Evolutionary conservation across 2,113 vertebrate species (phyloP), one percentile per base, ranked within the genome.

Genomic region (Polypterus senegalus): DNA sequence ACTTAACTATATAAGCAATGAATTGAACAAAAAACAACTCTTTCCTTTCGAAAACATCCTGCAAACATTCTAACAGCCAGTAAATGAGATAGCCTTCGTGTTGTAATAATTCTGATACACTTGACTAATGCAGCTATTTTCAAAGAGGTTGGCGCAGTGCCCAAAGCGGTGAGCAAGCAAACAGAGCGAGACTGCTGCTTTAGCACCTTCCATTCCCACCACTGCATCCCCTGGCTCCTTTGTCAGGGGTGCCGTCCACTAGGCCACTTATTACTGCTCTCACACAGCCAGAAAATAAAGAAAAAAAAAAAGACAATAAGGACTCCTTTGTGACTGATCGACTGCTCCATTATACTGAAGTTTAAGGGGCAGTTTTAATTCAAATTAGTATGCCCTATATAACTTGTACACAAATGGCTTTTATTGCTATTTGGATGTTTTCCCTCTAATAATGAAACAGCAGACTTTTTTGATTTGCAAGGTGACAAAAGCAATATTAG

Each of bases 401-500:
- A 84, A 85, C 85, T 82, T 86, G 85, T 88, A 85, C 87, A 88
- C 83, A 87, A 88, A 88, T 89, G 82, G 85, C 83, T 89, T 48
- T 90, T 88, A 86, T 85, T 87, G 83, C 83, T 89, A 88, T 87
- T 89, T 87, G 82, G 83, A 87, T 89, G 85, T 89, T 88, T 88
- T 88, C 83, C 83, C 87, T 88, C 88, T 87, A 89, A 85, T 88
- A 90, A 90, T 83, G 83, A 83, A 86, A 88, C 81, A 87, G 88
- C 86, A 88, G 9, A 4, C 48, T 59, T 7, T 58, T 89, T 88
- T 88, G 86, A 86, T 89, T 90, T 89, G 89, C 86, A 89, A 89
- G 86, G 87, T 88, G 87, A 88, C 86, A 89, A 85, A 88, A 81
- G 87, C 87, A 89, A 88, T 89, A 89, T 89, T 90, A 88, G 86